Evolutionary conservation across 2,113 vertebrate species (phyloP), one percentile per base, ranked within the genome.

Genomic region (Engystomops pustulosus): DNA sequence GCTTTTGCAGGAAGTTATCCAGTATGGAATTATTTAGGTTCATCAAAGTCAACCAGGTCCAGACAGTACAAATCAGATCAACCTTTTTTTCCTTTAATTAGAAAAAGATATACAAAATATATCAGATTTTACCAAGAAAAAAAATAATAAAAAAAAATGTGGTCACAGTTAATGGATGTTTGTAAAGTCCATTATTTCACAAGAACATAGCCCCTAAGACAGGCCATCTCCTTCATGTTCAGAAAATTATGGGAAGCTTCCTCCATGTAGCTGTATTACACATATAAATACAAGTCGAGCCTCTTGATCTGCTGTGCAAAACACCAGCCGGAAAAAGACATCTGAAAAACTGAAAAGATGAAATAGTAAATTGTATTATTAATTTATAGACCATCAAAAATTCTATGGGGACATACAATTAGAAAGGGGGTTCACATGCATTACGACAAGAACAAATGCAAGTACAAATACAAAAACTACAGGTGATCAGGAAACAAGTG

Each of bases 101-200:
- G 69, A 72, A 47, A 72, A 72, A 71, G 32, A 71, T 47, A 12
- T 70, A 70, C 68, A 70, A 70, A 70, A 70, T 20, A 41, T 38
- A 72, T 27, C 12, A 17, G 4, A 41, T 71, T 14, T 71, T 44
- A 71, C 20, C 36, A 44, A 44, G 68, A n/a, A n/a, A n/a, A n/a
- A 47, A 72, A 38, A 44, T 44, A 72, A 47, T 72, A 72, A 25
- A 38, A 8, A 17, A 17, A 32, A 1, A 18, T 6, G n/a, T 10
- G n/a, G 9, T 3, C 30, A 67, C 18, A 34, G n/a, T n/a, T n/a
- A n/a, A n/a, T n/a, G n/a, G n/a, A n/a, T n/a, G n/a, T n/a, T n/a
- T n/a, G n/a, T 20, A 9, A 25, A 47, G 69, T 45, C 69, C 36
- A 72, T 27, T 25, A 47, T 17, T 45, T 45, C 11, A 6, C n/a